Base-by-base conservation (phyloP, 2,888 invertebrate species). In the Aradus depressus region DNA sequence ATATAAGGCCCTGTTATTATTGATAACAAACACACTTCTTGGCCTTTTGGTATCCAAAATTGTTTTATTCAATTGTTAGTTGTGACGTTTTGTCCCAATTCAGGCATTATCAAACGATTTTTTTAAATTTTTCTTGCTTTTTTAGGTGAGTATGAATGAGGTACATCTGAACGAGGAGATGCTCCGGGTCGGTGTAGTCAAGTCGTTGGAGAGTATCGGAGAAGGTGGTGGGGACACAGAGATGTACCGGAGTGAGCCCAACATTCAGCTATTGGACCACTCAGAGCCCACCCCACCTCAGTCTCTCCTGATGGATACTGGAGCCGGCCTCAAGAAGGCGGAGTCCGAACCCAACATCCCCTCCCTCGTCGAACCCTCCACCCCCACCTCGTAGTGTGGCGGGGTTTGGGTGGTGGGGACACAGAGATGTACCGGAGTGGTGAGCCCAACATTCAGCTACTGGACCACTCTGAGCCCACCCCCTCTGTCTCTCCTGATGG, bases 161-260 rank as follows among this genome's bases (percentile, higher is more conserved):
- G 83, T 85, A 4, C 83, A 81, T 60, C 71, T 90, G 10, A 88
- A 87, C 64, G 88, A 89, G 62, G 81, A 81, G 61, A 67, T 82
- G 47, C 63, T 79, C 25, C 73, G 76, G 66, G 72, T 62, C 19
- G 73, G 71, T 55, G n/a, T n/a, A n/a, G 55, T 58, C 25, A 69
- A 70, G 45, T 71, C 70, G 59, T 70, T 68, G 53, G 58, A 58
- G 54, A 56, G 55, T 56, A 65, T 70, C 6, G 67, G 67, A 48
- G 60, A 58, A 2, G 62, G 70, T 65, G 73, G 68, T 49, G 73
- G 72, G 43, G 59, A 59, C 32, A 51, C 55, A 14, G 51, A 51
- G 34, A 67, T 79, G 4, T 76, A 75, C 22, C 70, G 77, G 59
- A 79, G 79, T 62, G 77, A 76, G 51, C 79, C 79, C 0, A 74